Conservation (phyloP, 2,113 vertebrate species). For the Geococcyx californianus region DNA sequence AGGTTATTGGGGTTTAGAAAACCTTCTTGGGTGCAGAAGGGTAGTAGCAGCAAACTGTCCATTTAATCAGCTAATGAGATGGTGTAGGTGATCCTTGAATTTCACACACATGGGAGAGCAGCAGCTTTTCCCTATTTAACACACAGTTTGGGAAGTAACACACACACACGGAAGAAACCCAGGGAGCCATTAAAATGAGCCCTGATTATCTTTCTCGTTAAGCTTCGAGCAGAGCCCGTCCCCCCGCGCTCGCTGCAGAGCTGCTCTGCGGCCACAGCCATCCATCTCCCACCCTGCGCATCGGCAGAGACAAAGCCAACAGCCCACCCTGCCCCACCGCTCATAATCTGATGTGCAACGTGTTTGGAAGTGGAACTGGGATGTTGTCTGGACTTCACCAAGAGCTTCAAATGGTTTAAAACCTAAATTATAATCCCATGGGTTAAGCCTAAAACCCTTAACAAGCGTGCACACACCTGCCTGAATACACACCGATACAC, state of each 20-base stretch:
- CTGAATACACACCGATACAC: no score
- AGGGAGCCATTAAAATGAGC: neutral
- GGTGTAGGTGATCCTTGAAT: neutral
- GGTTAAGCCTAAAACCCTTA: neutral
- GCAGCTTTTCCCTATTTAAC: neutral
- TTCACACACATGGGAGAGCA: neutral
- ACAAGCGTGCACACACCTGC: neutral
- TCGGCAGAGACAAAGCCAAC: neutral
- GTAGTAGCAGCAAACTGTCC: neutral
- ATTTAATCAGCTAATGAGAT: neutral
- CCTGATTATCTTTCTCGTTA: neutral
- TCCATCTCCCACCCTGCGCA: neutral
- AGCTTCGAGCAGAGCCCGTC: neutral
- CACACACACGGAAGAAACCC: neutral
- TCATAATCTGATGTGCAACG: neutral
- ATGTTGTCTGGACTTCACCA: neutral
- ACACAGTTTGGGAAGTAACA: neutral
- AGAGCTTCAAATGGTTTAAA: neutral
- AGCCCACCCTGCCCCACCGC: no score
- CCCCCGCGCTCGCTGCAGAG: neutral
- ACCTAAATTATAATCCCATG: neutral
- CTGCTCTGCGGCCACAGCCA: neutral
- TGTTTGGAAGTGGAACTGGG: neutral
- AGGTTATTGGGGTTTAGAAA: neutral
- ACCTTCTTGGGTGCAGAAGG: neutral